Percentiles rank a stretch among this genome's conserved stretches.
Conservation (phyloP, 37 sponge, comb jelly and placozoan species). For the Beroe forskalii region DNA sequence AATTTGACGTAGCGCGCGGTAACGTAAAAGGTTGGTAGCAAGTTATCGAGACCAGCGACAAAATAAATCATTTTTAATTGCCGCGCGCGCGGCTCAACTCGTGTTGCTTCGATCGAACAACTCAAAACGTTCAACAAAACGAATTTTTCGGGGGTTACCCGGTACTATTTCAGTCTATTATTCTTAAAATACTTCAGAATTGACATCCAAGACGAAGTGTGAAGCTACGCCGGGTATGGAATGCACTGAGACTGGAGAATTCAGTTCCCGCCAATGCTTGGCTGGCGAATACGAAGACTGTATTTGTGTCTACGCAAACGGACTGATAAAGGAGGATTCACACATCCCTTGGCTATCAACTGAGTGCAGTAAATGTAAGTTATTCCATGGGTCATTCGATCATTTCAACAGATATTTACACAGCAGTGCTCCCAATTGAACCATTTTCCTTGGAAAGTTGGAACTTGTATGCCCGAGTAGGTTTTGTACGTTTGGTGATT, state of each 20-base stretch:
- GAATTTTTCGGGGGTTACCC: no score
- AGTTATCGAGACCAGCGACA: background rate
- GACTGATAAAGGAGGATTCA: background rate
- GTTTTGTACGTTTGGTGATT: no score
- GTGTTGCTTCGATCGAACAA: no score
- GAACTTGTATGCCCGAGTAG: no score
- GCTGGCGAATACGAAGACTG: background rate
- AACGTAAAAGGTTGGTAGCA: background rate
- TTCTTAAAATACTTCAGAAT: background rate
- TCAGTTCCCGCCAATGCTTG: background rate
- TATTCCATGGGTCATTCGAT: no score
- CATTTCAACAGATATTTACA: no score
- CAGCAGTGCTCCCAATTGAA: no score
- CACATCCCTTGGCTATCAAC: background rate
- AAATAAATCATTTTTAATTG: background rate
- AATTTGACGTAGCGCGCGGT: background rate
- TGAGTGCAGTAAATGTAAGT: background rate
- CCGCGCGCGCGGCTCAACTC: no score
- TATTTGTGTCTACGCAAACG: background rate
- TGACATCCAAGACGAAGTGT: conserved; percentile 11
- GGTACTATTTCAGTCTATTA: no score
- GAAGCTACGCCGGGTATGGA: background rate
- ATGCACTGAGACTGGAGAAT: background rate
- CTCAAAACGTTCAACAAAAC: no score
- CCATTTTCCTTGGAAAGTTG: no score